Base-by-base conservation (phyloP, 2,888 invertebrate species). In the Rhodophaea formosa region DNA sequence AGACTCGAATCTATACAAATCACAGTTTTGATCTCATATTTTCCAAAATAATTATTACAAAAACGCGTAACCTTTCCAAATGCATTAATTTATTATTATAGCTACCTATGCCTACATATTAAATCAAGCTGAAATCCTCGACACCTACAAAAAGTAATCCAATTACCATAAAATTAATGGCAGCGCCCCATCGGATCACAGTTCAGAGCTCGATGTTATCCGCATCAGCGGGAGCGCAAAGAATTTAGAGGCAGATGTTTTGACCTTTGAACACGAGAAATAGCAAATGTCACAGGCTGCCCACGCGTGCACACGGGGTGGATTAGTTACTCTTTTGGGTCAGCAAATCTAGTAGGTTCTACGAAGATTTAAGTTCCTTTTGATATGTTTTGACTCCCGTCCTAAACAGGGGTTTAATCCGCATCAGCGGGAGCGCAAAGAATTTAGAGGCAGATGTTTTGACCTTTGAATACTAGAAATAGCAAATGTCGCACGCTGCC, bases 251-350 rank as follows among this genome's bases (percentile, higher is more conserved):
- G 45, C 57, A 54, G 35, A 43, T 57, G 43, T 57, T 54, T 55
- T 57, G 59, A 57, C 59, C 61, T 59, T 61, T 61, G 35, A 29
- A 44, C 8, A 30, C 23, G 59, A 52, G 59, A 58, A 61, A 61
- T 57, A 59, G 55, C 52, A 59, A 61, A 59, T 61, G 61, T 55
- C 61, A 57, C 35, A 17, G n/a, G 6, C 10, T 12, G 7, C 29
- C 46, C 23, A 46, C 46, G 46, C 46, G 8, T 10, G 29, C 1
- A 8, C 12, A 1, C 23, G 1, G 10, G n/a, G 12, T 2, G 17
- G 6, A 46, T 12, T 29, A 29, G 14, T 8, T 3, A 17, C 45
- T 45, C 16, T 8, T 45, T 14, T 46, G 45, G 45, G 12, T 46
- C 45, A 46, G 23, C 23, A 12, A 46, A 23, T 46, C 3, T 17